Percentiles rank a stretch among this genome's conserved stretches.
Evolutionary conservation across 2,797 vertebrate species (phyloP).

Genomic region (Sciaenops ocellatus): DNA sequence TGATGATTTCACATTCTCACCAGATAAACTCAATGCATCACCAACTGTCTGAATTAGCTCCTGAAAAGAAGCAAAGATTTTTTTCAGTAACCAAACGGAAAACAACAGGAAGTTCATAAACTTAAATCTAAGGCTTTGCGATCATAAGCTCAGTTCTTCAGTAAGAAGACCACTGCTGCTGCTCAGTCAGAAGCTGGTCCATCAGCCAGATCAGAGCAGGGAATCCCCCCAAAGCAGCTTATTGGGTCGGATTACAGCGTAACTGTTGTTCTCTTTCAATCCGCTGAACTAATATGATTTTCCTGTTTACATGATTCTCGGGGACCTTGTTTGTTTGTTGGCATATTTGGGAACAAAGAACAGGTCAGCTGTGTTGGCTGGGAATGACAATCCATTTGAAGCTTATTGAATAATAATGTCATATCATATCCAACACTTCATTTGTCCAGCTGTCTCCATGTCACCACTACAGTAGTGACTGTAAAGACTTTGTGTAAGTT

Average conservation of each 20-base stretch:
- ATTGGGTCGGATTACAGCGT: slow-evolving; percentile 33
- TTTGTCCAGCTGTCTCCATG: background rate
- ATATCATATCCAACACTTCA: too few species aligned
- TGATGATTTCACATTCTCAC: background rate
- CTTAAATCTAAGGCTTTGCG: background rate
- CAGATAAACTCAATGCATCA: background rate
- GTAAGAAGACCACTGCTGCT: background rate
- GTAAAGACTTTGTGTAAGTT: background rate
- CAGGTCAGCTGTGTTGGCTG: background rate
- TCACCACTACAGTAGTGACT: background rate
- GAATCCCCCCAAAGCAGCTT: slow-evolving; percentile 34
- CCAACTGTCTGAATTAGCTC: background rate
- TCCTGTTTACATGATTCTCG: background rate
- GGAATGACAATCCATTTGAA: background rate
- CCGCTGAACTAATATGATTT: slow-evolving; percentile 10
- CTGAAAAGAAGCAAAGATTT: background rate
- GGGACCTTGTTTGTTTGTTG: background rate
- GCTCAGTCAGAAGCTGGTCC: background rate
- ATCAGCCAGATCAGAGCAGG: slow-evolving; percentile 23
- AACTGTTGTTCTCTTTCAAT: slow-evolving; percentile 18
- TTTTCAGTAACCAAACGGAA: background rate
- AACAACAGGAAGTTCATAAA: background rate
- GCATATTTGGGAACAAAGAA: background rate
- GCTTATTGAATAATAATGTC: background rate
- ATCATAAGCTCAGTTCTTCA: background rate